phyloP scores from a whole-genome alignment of 2,113 vertebrate species.

The Lontra canadensis region DNA sequence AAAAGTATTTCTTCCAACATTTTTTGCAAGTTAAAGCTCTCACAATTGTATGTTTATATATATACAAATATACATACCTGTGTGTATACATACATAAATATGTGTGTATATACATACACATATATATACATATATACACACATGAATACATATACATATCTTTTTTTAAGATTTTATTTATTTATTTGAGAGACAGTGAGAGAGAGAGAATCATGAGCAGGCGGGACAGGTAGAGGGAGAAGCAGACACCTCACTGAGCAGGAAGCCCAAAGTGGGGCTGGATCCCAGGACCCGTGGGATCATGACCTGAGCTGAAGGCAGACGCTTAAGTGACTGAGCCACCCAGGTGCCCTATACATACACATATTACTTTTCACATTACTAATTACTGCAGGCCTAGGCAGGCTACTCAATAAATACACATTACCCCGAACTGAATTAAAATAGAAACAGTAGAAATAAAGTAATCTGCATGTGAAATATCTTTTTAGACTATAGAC shows the following conservation, averaged over 20 bases:
- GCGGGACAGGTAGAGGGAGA: no score
- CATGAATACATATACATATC: no score
- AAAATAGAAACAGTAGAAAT: slow-evolving; percentile 44
- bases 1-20: not conserved
- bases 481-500: not conserved
- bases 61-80: not conserved
- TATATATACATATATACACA: no score
- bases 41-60: not conserved
- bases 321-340: not conserved
- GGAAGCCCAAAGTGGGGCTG: no score
- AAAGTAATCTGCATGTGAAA: slow-evolving; percentile 17
- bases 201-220: no score
- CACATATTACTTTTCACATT: not conserved
- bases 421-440: not conserved
- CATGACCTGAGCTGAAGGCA: not conserved
- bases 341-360: not conserved
- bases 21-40: slow-evolving; percentile 29
- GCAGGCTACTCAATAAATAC: not conserved
- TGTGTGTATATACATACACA: not conserved
- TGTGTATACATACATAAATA: not conserved
- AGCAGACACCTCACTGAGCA: no score
- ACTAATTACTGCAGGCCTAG: not conserved
- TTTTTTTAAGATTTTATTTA: no score
- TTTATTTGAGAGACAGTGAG: no score
- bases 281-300: no score